Percentiles rank a stretch among this genome's conserved stretches.
Evolutionary conservation across 1,140 invertebrate genomes (phyloP).

Genomic region (Oncopodura yosiiana): DNA sequence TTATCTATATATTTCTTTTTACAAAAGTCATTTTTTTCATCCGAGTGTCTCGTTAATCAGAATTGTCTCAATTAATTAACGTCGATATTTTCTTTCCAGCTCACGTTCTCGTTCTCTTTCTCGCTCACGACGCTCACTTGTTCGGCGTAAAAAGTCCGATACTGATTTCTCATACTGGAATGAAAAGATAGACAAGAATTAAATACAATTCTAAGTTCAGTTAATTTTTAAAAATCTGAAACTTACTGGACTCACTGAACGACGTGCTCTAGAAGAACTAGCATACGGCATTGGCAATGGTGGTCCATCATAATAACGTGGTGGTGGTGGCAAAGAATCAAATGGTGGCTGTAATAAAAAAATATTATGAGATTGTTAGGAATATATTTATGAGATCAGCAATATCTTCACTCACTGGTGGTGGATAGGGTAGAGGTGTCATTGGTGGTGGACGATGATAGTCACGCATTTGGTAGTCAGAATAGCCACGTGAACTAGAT

Average conservation of each 20-base stretch:
- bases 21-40: too few species aligned
- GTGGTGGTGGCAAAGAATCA: constrained; percentile 60
- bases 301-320: constrained; percentile 66
- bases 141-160: constrained; percentile 80
- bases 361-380: constrained; percentile 60
- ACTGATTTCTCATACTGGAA: constrained; percentile 72
- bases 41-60: too few species aligned
- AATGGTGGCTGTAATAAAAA: constrained; percentile 50
- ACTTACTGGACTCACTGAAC: constrained; percentile 30
- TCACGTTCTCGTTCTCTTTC: constrained; percentile 47
- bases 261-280: constrained; percentile 31
- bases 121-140: constrained; percentile 49
- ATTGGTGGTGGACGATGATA: constrained; percentile 39
- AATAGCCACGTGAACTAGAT: constrained; percentile 38
- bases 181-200: constrained; percentile 3
- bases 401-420: constrained; percentile 39
- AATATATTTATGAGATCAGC: constrained; percentile 58
- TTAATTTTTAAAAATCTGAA: too few species aligned
- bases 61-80: constrained; percentile 2
- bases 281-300: constrained; percentile 40
- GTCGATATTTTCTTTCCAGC: constrained; percentile 28
- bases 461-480: constrained; percentile 38
- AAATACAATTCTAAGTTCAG: too few species aligned
- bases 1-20: too few species aligned
- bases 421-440: constrained; percentile 41